These are phyloP conservation scores for Nudaria mundana DNA, from an alignment of 2,888 invertebrate genomes.

Conservation along the genomic window DNA sequence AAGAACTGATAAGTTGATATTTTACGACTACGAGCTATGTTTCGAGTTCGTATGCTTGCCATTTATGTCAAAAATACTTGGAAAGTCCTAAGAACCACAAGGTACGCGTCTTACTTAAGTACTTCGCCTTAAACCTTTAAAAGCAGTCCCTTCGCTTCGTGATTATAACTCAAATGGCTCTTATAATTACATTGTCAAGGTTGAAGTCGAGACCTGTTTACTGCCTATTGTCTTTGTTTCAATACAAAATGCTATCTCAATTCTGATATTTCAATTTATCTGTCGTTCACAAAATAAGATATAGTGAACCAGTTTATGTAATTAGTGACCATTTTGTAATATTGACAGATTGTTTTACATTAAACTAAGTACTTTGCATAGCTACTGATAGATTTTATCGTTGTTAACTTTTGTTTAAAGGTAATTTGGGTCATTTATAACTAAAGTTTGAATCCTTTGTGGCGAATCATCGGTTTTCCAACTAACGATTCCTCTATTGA, in stretches of 20 bases:
- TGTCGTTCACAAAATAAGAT: conserved; percentile 10
- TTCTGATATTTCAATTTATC: conserved; percentile 34
- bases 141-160: conserved; percentile 42
- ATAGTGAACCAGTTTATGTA: conserved; percentile 7
- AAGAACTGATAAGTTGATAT: too few species aligned
- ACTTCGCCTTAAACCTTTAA: conserved; percentile 7
- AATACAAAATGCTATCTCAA: conserved; percentile 16
- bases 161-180: conserved; percentile 40
- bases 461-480: too few species aligned
- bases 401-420: too few species aligned
- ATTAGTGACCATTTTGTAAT: conserved; percentile 10
- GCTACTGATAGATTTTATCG: not conserved
- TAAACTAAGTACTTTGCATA: too few species aligned
- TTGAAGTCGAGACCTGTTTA: conserved; percentile 44
- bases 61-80: not conserved
- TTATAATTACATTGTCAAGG: conserved; percentile 59
- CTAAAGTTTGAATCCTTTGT: too few species aligned
- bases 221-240: conserved; percentile 49
- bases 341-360: conserved; percentile 2
- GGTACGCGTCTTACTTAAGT: conserved; percentile 14
- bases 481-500: too few species aligned
- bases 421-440: too few species aligned
- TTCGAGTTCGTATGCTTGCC: not conserved
- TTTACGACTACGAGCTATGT: too few species aligned
- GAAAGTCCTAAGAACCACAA: not conserved